phyloP scores from a whole-genome alignment of 1,140 invertebrate species.

The Ostrea edulis region DNA sequence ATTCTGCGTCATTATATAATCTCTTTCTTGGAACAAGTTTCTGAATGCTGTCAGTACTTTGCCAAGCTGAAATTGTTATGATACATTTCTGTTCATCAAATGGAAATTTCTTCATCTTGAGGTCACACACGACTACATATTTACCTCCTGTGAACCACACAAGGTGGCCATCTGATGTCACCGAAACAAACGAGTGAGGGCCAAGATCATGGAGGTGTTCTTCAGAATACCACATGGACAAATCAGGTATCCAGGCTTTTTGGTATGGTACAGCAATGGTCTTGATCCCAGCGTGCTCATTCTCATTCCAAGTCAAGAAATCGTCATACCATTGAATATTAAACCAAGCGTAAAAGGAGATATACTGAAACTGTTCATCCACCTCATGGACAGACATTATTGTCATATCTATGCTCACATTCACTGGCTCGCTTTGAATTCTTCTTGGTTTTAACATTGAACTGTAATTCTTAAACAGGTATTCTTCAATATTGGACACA shows the following conservation, averaged over 20 bases:
- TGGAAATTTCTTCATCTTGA: slow-evolving; percentile 18
- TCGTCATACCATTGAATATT: slow-evolving; percentile 10
- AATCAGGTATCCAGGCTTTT: slow-evolving; percentile 23
- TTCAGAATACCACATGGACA: neutral
- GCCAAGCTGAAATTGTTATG: neutral
- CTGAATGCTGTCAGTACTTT: neutral
- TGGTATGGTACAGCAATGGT: neutral
- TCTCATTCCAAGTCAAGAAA: slow-evolving; percentile 34
- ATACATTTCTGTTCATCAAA: slow-evolving; percentile 27
- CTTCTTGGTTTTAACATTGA: slow-evolving; percentile 10
- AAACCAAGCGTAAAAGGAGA: slow-evolving; percentile 10
- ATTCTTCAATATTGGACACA: neutral
- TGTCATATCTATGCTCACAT: neutral
- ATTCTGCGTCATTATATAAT: too few species aligned
- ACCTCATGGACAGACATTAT: slow-evolving; percentile 5
- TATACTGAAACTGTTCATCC: slow-evolving; percentile 7
- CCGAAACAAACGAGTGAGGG: neutral
- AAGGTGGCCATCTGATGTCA: neutral
- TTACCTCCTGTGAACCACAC: slow-evolving; percentile 24
- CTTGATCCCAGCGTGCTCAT: neutral
- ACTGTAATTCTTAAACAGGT: slow-evolving; percentile 2
- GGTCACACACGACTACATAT: neutral
- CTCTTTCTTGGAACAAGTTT: neutral
- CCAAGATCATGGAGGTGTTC: neutral
- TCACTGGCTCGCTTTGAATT: neutral